A percentile compares a stretch with the other conserved stretches of the same genome.
Conservation (phyloP, 2,797 vertebrate genomes). For the Octomys mimax region DNA sequence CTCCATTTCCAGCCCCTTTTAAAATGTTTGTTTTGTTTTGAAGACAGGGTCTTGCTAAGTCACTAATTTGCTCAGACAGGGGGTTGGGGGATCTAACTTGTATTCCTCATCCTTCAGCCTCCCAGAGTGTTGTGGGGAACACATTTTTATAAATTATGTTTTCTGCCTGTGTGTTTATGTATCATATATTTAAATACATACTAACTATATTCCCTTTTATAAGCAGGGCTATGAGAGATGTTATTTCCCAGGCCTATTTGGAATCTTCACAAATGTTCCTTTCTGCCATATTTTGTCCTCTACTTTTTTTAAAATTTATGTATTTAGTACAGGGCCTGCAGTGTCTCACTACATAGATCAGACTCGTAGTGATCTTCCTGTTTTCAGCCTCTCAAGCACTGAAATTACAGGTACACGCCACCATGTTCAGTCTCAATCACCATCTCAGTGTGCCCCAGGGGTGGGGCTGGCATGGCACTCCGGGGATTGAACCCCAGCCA, state of each 20-base stretch:
- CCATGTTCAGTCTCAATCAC: too few relatives aligned
- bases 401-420: too few relatives aligned
- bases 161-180: neutral
- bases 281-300: neutral
- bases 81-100: neutral
- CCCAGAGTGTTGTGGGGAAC: neutral
- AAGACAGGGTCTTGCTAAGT: neutral
- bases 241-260: constrained; percentile 25
- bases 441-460: too few relatives aligned
- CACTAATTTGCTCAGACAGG: neutral
- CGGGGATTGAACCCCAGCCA: too few relatives aligned
- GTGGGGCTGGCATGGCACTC: too few relatives aligned
- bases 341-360: too few relatives aligned
- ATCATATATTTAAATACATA: neutral
- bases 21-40: neutral
- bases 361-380: too few relatives aligned
- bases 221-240: neutral
- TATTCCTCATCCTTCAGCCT: neutral
- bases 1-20: neutral
- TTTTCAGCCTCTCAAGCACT: too few relatives aligned
- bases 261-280: constrained; percentile 26
- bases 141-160: constrained; percentile 43
- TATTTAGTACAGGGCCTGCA: too few relatives aligned
- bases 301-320: neutral
- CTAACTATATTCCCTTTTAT: neutral